Base-by-base conservation (phyloP, 1,140 invertebrate genomes). In the Solenopsis invicta region DNA sequence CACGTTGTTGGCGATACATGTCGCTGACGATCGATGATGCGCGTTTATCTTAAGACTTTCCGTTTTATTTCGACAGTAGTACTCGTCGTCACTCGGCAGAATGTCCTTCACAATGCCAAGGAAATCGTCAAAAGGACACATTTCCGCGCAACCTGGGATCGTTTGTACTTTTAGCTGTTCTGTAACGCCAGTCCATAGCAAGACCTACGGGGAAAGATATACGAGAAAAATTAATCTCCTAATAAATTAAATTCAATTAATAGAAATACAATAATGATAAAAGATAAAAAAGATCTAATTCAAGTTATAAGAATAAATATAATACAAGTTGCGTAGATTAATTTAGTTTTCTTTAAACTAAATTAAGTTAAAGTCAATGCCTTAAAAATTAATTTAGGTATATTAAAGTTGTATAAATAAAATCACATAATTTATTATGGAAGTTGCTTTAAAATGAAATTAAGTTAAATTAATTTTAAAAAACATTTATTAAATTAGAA, bases 91-190 rank as follows among this genome's bases (percentile, higher is more conserved):
- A 50, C 62, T 91, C 0, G 94, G 93, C 41, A 92, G 91, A 62
- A 95, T 85, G 48, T 94, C 91, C 56, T 90, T 88, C 50, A 94
- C 77, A 61, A 94, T 88, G 1, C 67, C 24, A 13, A 94, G 82
- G 87, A 94, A 95, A 5, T 94, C 75, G 4, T 94, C 90, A 8
- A 94, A 87, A 4, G 93, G 94, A 89, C 94, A 95, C 13, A 92
- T 56, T 54, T 95, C 93, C 8, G 64, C n/a, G 82, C 94, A 95
- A 4, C 89, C 91, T 0, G 93, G 93, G 56, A 95, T 93, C 54
- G 75, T 91, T 92, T 94, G 89, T 13, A 84, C 48, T 3, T 91
- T 78, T 18, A 94, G 80, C 48, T 85, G 81, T 61, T 94, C 92
- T 1, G 92, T 92, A 2, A 92, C 89, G 72, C 94, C 94, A 4